These are phyloP conservation scores for Lipotes vexillifer DNA, from an alignment of 2,113 vertebrate species.

Conservation along the genomic window DNA sequence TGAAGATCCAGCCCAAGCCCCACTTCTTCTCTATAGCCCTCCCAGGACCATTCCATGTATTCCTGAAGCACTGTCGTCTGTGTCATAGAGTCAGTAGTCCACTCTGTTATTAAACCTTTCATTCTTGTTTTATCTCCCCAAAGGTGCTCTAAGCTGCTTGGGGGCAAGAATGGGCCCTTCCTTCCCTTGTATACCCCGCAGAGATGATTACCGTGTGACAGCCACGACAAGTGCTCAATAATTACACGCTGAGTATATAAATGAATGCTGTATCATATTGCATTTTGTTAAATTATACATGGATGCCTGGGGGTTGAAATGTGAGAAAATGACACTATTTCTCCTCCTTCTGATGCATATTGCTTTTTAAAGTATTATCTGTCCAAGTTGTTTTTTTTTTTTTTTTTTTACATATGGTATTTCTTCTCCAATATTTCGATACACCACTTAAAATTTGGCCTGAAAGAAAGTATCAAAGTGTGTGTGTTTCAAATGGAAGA, in stretches of 20 bases:
- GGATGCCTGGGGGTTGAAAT: neutral
- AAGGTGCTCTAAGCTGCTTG: neutral
- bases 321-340: conserved; percentile 1
- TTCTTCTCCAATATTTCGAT: conserved; percentile 51
- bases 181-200: neutral
- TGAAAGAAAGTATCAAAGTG: conserved; percentile 48
- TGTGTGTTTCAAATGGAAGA: conserved; percentile 1
- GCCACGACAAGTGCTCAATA: neutral
- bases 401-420: neutral
- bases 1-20: neutral
- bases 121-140: neutral
- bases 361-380: conserved; percentile 55
- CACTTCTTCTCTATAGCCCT: neutral
- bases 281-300: conserved; percentile 20
- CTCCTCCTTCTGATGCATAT: neutral
- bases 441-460: conserved; percentile 38
- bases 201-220: neutral
- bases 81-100: neutral
- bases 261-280: neutral
- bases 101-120: neutral
- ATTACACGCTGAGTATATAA: neutral
- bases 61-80: neutral
- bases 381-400: neutral
- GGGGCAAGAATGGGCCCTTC: neutral
- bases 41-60: neutral